Conservation (phyloP, 2,888 invertebrate species). For the Noctua comes region DNA sequence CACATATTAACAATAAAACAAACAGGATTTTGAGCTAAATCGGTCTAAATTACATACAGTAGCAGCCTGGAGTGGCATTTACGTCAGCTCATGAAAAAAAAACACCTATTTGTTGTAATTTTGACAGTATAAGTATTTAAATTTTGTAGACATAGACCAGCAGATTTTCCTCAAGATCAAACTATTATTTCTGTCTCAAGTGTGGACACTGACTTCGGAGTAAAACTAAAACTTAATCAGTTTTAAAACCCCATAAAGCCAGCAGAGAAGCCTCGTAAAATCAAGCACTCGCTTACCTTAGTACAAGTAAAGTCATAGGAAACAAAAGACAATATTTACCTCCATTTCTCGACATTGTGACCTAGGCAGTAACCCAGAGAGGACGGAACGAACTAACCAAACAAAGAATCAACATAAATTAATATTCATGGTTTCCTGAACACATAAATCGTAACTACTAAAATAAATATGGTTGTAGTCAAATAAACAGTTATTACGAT, state of each 20-base stretch:
- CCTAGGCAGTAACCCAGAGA: constrained; percentile 33
- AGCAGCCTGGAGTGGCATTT: neutral
- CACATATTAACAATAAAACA: neutral
- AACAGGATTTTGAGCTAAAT: neutral
- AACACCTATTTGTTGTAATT: neutral
- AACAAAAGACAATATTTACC: constrained; percentile 42
- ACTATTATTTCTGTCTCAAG: neutral
- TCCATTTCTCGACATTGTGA: constrained; percentile 25
- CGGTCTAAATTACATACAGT: neutral
- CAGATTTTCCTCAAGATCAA: neutral
- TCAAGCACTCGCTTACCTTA: constrained; percentile 1
- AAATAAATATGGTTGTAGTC: constrained; percentile 25
- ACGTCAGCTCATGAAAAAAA: neutral
- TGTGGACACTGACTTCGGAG: neutral
- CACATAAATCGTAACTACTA: constrained; percentile 40
- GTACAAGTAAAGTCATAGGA: constrained; percentile 1
- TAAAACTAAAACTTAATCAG: constrained; percentile 1
- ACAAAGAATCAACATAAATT: constrained; percentile 45
- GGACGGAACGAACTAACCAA: constrained; percentile 45
- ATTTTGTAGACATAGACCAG: neutral
- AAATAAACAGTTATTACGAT: constrained; percentile 23
- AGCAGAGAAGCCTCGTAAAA: constrained; percentile 12
- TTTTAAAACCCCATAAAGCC: neutral
- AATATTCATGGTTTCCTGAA: constrained; percentile 51
- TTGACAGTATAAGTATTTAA: neutral